Conservation (phyloP, 2,113 vertebrate genomes). For the Manacus vitellinus region DNA sequence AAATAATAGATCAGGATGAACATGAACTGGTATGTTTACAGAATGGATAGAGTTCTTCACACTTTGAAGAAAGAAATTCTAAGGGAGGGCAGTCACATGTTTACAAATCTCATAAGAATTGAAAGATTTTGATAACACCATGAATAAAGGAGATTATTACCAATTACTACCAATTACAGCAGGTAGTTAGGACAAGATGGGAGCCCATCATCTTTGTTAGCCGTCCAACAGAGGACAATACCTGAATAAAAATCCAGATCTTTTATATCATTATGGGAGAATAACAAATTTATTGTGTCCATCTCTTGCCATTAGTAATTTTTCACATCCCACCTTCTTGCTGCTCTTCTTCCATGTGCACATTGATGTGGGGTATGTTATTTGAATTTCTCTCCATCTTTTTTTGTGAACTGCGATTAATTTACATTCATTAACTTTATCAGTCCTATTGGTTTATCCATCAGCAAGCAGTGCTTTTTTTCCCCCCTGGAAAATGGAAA, state of each 20-base stretch:
- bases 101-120: background rate
- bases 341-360: background rate
- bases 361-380: background rate
- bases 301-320: background rate
- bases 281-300: background rate
- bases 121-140: background rate
- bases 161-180: background rate
- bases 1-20: background rate
- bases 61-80: background rate
- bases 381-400: background rate
- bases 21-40: background rate
- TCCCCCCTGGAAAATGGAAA: background rate
- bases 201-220: background rate
- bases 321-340: background rate
- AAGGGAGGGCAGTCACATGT: background rate
- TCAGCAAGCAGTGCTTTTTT: background rate
- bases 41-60: background rate
- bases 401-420: background rate
- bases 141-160: background rate
- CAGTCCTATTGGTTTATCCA: background rate
- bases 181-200: background rate
- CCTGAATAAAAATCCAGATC: background rate
- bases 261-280: background rate
- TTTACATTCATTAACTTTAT: background rate
- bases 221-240: background rate